These are phyloP conservation scores for Sterrhoptilus dennistouni DNA, from an alignment of 2,113 vertebrate genomes.

Conservation along the genomic window DNA sequence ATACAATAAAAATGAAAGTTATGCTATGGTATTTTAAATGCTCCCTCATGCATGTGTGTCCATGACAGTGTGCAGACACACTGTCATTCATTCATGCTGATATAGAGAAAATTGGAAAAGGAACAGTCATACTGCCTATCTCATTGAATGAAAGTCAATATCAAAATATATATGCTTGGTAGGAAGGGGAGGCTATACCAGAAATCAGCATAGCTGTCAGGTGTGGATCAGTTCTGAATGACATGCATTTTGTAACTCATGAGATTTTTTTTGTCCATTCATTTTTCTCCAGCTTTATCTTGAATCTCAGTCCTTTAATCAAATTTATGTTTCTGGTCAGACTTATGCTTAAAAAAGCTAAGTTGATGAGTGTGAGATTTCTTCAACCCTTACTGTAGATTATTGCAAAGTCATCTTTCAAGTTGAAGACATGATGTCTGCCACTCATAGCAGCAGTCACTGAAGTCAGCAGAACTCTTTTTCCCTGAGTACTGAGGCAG, in stretches of 20 bases:
- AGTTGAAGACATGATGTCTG: not conserved
- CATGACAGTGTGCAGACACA: not conserved
- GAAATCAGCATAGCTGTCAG: not conserved
- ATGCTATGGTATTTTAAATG: not conserved
- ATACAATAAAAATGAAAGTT: not conserved
- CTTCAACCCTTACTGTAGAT: not conserved
- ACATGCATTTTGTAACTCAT: not conserved
- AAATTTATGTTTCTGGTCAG: not conserved
- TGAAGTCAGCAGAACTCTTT: not conserved
- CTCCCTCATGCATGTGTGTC: fast-evolving
- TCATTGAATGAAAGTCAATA: not conserved
- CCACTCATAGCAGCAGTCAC: not conserved
- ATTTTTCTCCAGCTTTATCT: not conserved
- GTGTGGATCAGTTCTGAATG: not conserved
- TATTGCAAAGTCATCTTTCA: not conserved
- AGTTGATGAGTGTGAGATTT: not conserved
- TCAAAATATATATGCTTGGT: not conserved
- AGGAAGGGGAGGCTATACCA: not conserved
- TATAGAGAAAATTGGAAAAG: not conserved
- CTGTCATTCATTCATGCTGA: not conserved
- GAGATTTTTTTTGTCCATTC: not conserved
- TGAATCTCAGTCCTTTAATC: not conserved
- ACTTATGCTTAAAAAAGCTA: not conserved
- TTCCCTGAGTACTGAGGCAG: not conserved
- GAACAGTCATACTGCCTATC: not conserved